Base-by-base conservation (phyloP, 2,888 invertebrate species). In the Philaethria dido region DNA sequence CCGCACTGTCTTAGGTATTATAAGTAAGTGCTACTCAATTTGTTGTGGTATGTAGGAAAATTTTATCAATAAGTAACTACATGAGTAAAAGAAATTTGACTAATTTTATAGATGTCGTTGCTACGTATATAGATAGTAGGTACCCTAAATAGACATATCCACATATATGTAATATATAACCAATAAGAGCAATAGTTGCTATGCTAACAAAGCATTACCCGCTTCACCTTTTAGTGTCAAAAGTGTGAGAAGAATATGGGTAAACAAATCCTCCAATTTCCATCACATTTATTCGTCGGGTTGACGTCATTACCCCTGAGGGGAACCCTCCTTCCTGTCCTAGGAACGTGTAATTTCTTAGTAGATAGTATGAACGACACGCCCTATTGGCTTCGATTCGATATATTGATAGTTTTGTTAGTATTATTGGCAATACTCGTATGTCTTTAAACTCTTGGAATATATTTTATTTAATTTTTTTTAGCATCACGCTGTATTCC, bases 191-290 rank as follows among this genome's bases (percentile, higher is more conserved):
- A 85, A 82, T 80, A 80, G 78, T 77, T 74, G 71, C 77, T 74
- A 76, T 79, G 79, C 70, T 68, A 72, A 74, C 72, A 75, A 69
- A 72, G 66, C 69, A 65, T 73, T 71, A 69, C 75, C 71, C 75
- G 66, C 68, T 67, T 69, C 79, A 87, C 92, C 92, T 93, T 93
- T 93, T 93, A 93, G 89, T 91, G 93, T 93, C 91, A 91, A 88
- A 91, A 89, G 87, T 89, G 88, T 88, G 86, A 92, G 90, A 89
- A 84, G 89, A 90, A 93, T 91, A 92, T 92, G 89, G 87, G 93
- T 93, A 93, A 93, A 93, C 93, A 93, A 93, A 93, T 93, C 93
- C 92, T 91, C 88, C 91, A 89, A 92, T 93, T 93, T 93, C 93
- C 93, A 93, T 93, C 89, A 87, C 92, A 90, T 93, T 92, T 93